Base-by-base conservation (phyloP, 2,888 invertebrate species). In the Dasypolia templi region DNA sequence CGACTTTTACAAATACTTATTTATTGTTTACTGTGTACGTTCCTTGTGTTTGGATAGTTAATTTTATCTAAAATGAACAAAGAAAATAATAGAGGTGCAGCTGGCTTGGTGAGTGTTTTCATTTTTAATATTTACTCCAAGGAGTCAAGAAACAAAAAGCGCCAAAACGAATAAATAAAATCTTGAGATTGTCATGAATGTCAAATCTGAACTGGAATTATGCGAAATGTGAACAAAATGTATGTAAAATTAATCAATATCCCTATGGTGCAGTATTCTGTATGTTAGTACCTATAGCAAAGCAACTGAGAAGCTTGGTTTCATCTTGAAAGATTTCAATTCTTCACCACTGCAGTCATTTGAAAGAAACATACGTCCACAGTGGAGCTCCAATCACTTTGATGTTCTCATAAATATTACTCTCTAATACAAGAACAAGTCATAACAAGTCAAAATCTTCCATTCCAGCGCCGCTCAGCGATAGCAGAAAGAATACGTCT, bases 391-490 rank as follows among this genome's bases (percentile, higher is more conserved):
- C 12, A 26, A 19, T 3, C 14, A 26, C 19, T 26, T 62, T 62
- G 6, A 29, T 44, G 12, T 44, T 44, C 22, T 44, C 2, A 22
- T 44, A 29, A 22, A 62, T 14, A 44, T 7, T 14, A 7, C 7
- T 29, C 62, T 22, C 7, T 9, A 29, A 14, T 2, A 2, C n/a
- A 29, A 7, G 44, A 29, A n/a, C n/a, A n/a, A n/a, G n/a, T 22
- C 14, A 22, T 5, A 9, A 22, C 29, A 22, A 29, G 14, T 63
- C 46, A 32, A 44, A 17, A 22, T 9, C 14, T 17, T 19, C 3
- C 32, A 67, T 92, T 92, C 3, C 90, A 95, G 95, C 92, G 95
- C 65, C 94, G 93, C 70, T 95, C 95, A 69, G 95, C 95, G 0
- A 84, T 95, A 11, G 95, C 88, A 68, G 95, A 94, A 84, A 92